Evolutionary conservation across 1,140 invertebrate species (phyloP).

Genomic region (Leptopilina clavipes): DNA sequence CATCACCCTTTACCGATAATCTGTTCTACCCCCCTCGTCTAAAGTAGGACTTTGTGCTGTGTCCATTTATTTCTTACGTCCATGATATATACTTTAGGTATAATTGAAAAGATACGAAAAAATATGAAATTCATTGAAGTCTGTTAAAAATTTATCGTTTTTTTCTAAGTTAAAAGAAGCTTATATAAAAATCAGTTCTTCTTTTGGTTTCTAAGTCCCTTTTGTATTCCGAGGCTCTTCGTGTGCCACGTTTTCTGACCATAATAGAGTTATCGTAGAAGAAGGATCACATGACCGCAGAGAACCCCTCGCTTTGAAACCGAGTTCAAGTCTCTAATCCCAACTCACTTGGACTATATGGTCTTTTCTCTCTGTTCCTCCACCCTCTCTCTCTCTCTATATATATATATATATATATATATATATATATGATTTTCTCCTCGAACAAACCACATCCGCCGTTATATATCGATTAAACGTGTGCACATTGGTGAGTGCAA

Average conservation of each 20-base stretch:
- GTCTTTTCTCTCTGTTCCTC: constrained; percentile 19
- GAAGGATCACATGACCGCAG: constrained; percentile 1
- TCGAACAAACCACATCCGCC: constrained; percentile 23
- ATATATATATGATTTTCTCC: background rate
- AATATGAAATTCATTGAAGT: no score
- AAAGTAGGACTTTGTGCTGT: no score
- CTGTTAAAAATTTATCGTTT: no score
- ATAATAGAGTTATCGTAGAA: constrained; percentile 27
- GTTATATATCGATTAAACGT: constrained; percentile 51
- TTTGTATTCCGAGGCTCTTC: background rate
- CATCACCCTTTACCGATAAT: no score
- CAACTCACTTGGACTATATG: constrained; percentile 10
- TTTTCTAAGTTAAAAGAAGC: no score
- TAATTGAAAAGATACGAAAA: no score
- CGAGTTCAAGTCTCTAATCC: constrained; percentile 26
- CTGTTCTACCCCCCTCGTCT: no score
- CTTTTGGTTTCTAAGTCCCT: background rate
- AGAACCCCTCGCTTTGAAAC: constrained; percentile 12
- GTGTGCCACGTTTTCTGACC: constrained; percentile 11
- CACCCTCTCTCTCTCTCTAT: constrained; percentile 3
- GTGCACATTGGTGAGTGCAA: constrained; percentile 45
- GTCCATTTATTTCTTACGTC: no score
- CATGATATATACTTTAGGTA: no score
- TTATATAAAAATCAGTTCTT: background rate
- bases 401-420: no score